Evolutionary conservation across 2,888 invertebrate genomes (phyloP).

Genomic region (Eudasyphora cyanicolor): DNA sequence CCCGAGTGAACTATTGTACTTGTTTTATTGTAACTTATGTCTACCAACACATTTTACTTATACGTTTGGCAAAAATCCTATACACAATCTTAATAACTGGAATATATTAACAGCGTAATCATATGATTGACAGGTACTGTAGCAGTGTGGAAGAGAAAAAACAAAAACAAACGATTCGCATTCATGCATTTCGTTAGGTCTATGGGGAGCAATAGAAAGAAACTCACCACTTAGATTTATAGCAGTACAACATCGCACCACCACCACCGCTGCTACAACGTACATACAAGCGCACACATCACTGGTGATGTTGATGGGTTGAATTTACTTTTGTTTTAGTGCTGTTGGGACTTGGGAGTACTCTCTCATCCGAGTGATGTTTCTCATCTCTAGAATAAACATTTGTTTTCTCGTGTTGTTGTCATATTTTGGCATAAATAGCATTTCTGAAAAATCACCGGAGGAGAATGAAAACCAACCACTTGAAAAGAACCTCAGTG

Average conservation of each 20-base stretch:
- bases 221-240: background rate
- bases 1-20: no score
- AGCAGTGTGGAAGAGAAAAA: no score
- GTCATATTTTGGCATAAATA: background rate
- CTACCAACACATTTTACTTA: no score
- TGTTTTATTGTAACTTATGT: no score
- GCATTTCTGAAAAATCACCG: background rate
- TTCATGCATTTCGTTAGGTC: no score
- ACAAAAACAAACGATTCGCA: slow-evolving; percentile 3
- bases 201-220: background rate
- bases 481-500: background rate
- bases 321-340: background rate
- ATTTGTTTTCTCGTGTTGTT: background rate
- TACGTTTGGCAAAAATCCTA: no score
- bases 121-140: background rate
- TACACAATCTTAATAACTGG: no score
- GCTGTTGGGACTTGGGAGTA: no score
- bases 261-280: background rate
- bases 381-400: background rate
- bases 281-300: background rate
- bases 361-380: background rate
- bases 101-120: no score
- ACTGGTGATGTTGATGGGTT: background rate
- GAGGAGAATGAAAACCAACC: background rate
- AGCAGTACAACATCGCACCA: background rate